Conservation (phyloP, 2,888 invertebrate genomes). For the Agrochola circellaris region DNA sequence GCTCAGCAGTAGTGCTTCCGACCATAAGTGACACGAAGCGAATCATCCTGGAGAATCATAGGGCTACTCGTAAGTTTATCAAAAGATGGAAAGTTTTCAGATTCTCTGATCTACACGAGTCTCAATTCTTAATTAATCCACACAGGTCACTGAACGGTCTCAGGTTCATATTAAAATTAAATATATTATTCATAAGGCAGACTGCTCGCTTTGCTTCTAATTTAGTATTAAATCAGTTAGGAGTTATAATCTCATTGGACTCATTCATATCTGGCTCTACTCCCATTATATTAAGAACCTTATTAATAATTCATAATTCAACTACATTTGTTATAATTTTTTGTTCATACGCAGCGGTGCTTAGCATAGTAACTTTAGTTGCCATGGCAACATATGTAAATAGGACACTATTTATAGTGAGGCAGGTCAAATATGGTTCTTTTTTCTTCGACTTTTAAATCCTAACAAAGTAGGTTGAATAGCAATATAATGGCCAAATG, state of each 20-base stretch:
- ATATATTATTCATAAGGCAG: constrained; percentile 46
- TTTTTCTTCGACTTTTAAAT: background rate
- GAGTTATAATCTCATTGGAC: constrained; percentile 44
- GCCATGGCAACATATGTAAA: constrained; percentile 34
- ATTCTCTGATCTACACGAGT: background rate
- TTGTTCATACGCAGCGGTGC: constrained; percentile 29
- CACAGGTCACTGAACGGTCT: constrained; percentile 62
- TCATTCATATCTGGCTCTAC: constrained; percentile 54
- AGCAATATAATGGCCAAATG: constrained; percentile 20
- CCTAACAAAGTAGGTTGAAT: constrained; percentile 13
- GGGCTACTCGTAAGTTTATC: too few species aligned
- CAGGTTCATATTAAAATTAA: constrained; percentile 33
- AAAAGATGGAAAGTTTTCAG: constrained; percentile 23
- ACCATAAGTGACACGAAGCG: too few species aligned
- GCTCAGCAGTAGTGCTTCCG: too few species aligned
- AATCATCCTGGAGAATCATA: too few species aligned
- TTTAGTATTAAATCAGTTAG: constrained; percentile 59
- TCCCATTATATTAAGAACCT: constrained; percentile 37
- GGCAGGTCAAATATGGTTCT: constrained; percentile 9
- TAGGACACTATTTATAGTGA: constrained; percentile 17
- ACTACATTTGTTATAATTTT: constrained; percentile 60
- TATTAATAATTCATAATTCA: constrained; percentile 59
- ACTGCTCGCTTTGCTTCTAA: constrained; percentile 42
- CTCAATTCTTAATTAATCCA: constrained; percentile 15
- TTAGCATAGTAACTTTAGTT: constrained; percentile 31